Conservation (phyloP, 2,888 invertebrate genomes). For the Cartodere bifasciata region DNA sequence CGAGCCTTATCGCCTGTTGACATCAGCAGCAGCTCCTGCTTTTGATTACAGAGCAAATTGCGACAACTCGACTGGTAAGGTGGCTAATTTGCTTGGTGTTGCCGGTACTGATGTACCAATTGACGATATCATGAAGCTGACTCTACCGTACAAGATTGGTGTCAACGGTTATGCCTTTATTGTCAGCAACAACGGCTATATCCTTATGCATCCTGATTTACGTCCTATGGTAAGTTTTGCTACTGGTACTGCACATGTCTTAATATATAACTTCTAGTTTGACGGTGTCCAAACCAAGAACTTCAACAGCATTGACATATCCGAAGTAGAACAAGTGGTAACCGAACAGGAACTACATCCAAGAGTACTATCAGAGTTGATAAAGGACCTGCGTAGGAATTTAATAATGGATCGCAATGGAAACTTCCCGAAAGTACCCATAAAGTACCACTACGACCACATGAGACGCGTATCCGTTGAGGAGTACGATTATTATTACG, state of each 20-base stretch:
- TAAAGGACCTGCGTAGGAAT: slow-evolving; percentile 47
- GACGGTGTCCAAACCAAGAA: slow-evolving; percentile 53
- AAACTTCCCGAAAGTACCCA: slow-evolving; percentile 49
- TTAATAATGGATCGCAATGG: slow-evolving; percentile 61
- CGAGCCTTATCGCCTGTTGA: slow-evolving; percentile 58
- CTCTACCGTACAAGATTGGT: slow-evolving; percentile 87
- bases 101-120: slow-evolving; percentile 93
- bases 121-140: slow-evolving; percentile 77
- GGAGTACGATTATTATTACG: slow-evolving; percentile 71
- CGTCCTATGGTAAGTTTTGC: slow-evolving; percentile 62
- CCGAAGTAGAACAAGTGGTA: slow-evolving; percentile 84
- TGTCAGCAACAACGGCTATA: slow-evolving; percentile 92
- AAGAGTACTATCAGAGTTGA: slow-evolving; percentile 47
- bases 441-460: slow-evolving; percentile 72
- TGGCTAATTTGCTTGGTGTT: slow-evolving; percentile 79
- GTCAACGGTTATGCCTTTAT: slow-evolving; percentile 95
- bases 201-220: slow-evolving; percentile 87
- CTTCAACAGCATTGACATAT: slow-evolving; percentile 91
- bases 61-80: slow-evolving; percentile 42
- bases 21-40: slow-evolving; percentile 86
- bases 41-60: slow-evolving; percentile 60
- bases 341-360: slow-evolving; percentile 46
- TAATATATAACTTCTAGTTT: slow-evolving; percentile 14
- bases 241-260: background rate
- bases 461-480: slow-evolving; percentile 74